Evolutionary conservation across 2,113 vertebrate genomes (phyloP), one percentile per base, ranked within the genome.

Genomic region (Melanerpes formicivorus): DNA sequence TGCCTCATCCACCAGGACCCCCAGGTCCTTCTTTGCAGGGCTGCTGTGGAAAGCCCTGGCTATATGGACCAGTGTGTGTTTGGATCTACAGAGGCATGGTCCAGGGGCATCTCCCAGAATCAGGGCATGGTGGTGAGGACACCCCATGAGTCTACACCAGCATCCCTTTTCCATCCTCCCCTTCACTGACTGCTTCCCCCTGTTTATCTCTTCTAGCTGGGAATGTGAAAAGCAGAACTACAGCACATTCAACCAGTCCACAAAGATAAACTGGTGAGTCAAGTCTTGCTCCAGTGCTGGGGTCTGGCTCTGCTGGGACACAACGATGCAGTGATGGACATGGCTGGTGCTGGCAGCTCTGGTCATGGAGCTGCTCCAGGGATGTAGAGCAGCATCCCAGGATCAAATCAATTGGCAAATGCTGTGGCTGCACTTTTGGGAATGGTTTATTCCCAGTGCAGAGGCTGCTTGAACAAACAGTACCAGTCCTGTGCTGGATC

Each of bases 221-320:
- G 97, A 97, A 94, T 98, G 98, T 4, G 91, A 94, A 4, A 98
- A 98, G 74, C 96, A 96, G 88, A 98, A 97, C 34, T 98, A 96
- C 80, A 97, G 97, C 0, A 21, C 15, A 0, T 97, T 97, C 96
- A 97, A 97, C 27, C 97, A 96, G 77, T 97, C 97, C 32, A 89
- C 96, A 0, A 92, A 97, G 82, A 98, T 98, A 46, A 97, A 97
- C 58, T 98, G 98, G 98, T 98, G 96, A 98, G 98, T 84, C 0
- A 4, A 19, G 88, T 14, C 80, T 13, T 25, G 70, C 50, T 75
- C 22, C 62, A 1, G 71, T 0, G 21, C 59, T 13, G 15, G 32
- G 60, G 11, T 30, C 6, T 2, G 3, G 42, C 76, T 46, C 48
- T 91, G 79, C 54, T 1, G 0, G 59, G 40, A 2, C 1, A 15